Percentiles rank a stretch among this genome's conserved stretches.
phyloP scores from a whole-genome alignment of 2,797 vertebrate genomes.

The Pterois miles region DNA sequence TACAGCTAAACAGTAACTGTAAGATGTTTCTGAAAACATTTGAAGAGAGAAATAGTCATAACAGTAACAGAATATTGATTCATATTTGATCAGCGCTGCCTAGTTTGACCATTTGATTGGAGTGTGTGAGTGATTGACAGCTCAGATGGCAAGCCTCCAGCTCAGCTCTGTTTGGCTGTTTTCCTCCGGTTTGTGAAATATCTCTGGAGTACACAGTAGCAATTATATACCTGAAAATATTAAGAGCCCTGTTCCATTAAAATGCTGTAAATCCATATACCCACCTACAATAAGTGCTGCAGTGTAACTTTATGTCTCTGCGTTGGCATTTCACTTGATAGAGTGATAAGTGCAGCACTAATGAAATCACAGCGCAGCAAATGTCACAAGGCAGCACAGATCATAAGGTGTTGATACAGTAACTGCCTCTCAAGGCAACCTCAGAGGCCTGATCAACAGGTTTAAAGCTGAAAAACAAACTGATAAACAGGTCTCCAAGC shows the following conservation, averaged over 20 bases:
- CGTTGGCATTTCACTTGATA: conserved; percentile 25
- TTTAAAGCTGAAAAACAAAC: conserved; percentile 15
- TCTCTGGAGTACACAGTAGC: too few relatives aligned
- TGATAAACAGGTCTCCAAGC: conserved; percentile 12
- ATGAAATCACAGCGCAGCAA: conserved; percentile 35
- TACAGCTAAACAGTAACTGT: too few relatives aligned
- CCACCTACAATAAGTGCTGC: not conserved
- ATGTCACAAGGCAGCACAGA: conserved; percentile 26
- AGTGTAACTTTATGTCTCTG: conserved; percentile 29
- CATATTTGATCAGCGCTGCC: too few relatives aligned
- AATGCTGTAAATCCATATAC: conserved; percentile 2
- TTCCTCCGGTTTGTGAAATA: too few relatives aligned
- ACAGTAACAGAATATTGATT: too few relatives aligned
- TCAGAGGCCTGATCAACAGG: conserved; percentile 1
- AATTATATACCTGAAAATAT: not conserved
- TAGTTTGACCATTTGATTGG: too few relatives aligned
- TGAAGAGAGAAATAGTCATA: too few relatives aligned
- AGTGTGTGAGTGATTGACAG: too few relatives aligned
- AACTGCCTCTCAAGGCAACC: not conserved
- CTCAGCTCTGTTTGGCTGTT: too few relatives aligned
- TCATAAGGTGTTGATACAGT: conserved; percentile 13
- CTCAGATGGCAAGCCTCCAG: too few relatives aligned
- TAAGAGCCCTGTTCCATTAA: not conserved
- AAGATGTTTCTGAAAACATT: too few relatives aligned
- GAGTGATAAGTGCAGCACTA: conserved; percentile 44